Conservation (phyloP, 2,888 invertebrate genomes). For the Thereva nobilitata region DNA sequence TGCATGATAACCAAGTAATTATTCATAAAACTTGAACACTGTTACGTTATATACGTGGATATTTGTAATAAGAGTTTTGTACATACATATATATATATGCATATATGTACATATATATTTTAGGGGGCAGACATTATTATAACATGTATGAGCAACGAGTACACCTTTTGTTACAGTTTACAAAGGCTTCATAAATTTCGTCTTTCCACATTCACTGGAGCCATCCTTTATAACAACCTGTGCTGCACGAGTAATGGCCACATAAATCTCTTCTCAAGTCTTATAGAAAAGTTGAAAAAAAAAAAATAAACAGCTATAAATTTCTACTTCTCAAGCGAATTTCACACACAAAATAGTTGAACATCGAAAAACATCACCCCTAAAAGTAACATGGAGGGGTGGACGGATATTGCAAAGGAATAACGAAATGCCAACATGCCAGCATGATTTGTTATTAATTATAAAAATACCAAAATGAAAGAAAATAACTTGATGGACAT, state of each 20-base stretch:
- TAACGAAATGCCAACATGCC: too few species aligned
- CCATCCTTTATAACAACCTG: conserved; percentile 39
- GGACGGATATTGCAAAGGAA: too few species aligned
- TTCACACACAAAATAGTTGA: background rate
- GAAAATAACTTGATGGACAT: too few species aligned
- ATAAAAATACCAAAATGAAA: too few species aligned
- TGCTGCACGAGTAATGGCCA: conserved; percentile 39
- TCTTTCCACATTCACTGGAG: conserved; percentile 31
- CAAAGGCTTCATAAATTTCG: conserved; percentile 40
- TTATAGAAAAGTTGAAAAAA: conserved; percentile 41
- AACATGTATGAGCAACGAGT: conserved; percentile 30
- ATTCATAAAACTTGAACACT: conserved; percentile 39
- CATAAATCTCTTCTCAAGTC: conserved; percentile 40
- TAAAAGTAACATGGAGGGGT: too few species aligned
- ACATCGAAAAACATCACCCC: conserved; percentile 1
- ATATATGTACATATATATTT: conserved; percentile 9
- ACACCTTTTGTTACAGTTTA: conserved; percentile 40
- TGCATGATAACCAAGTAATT: conserved; percentile 39
- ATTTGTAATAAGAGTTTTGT: too few species aligned
- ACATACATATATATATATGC: conserved; percentile 1
- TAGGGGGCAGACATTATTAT: background rate
- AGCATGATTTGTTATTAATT: too few species aligned
- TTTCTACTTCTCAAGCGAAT: conserved; percentile 35
- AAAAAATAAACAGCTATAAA: conserved; percentile 38
- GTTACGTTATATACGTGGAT: background rate